These are phyloP conservation scores for Catharus ustulatus DNA, from an alignment of 2,797 vertebrate genomes.

Conservation along the genomic window DNA sequence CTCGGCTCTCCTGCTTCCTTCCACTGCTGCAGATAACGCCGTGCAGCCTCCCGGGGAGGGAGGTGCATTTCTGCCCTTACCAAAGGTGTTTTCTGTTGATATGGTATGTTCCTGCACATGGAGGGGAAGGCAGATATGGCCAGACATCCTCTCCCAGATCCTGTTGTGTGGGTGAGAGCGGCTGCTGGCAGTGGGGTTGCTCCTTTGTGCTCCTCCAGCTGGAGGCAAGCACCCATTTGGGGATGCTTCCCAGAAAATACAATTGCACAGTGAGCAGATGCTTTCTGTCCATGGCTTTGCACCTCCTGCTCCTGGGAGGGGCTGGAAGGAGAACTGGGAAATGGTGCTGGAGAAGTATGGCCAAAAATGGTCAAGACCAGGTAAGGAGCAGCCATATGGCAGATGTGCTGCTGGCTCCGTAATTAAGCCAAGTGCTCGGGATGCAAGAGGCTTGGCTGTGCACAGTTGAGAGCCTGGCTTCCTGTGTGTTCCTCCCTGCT, in stretches of 20 bases:
- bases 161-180: not conserved
- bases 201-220: not conserved
- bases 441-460: not conserved
- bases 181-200: not conserved
- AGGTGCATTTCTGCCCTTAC: not conserved
- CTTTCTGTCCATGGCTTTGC: not conserved
- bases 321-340: not conserved
- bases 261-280: not conserved
- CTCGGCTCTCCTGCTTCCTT: not conserved
- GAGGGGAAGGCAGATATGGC: not conserved
- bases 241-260: not conserved
- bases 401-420: not conserved
- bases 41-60: not conserved
- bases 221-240: not conserved
- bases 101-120: not conserved
- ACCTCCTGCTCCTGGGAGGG: not conserved
- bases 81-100: constrained; percentile 24
- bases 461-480: not conserved
- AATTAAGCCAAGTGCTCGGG: not conserved
- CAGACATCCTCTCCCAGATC: constrained; percentile 24
- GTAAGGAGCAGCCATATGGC: not conserved
- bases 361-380: not conserved
- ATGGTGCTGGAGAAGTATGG: not conserved
- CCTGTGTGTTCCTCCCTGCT: constrained; percentile 46
- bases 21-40: not conserved